Evolutionary conservation across 2,113 vertebrate species (phyloP).

Genomic region (Callocephalon fimbriatum): DNA sequence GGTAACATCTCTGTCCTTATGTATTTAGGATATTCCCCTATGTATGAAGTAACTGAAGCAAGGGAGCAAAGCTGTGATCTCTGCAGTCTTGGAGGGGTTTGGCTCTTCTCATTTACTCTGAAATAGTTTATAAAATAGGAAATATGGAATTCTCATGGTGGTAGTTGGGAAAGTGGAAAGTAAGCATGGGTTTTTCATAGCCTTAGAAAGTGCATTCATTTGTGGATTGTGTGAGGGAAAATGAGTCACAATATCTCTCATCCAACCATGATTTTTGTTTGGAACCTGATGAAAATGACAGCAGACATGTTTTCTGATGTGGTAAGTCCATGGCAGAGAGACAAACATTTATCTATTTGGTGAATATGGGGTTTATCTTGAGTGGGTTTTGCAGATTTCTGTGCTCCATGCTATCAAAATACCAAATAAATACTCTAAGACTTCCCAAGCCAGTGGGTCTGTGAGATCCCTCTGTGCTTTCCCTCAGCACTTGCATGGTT

Average conservation of each 20-base stretch:
- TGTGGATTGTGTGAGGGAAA: accelerated
- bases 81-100: not conserved
- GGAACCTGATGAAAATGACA: not conserved
- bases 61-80: not conserved
- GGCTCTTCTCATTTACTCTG: not conserved
- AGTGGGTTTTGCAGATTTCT: not conserved
- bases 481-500: not conserved
- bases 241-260: not conserved
- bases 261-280: accelerated
- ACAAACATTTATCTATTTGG: not conserved
- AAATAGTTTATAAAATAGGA: not conserved
- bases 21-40: not conserved
- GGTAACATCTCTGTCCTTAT: not conserved
- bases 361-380: not conserved
- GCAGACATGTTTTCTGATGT: not conserved
- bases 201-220: not conserved
- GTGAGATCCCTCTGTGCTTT: not conserved
- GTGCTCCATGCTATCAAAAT: not conserved
- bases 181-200: not conserved
- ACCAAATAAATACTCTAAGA: accelerated
- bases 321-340: not conserved
- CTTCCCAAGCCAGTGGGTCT: not conserved
- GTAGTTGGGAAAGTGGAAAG: not conserved
- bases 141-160: accelerated
- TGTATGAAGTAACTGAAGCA: not conserved